phyloP scores from a whole-genome alignment of 2,888 invertebrate species.

The Drosophila atripex region DNA sequence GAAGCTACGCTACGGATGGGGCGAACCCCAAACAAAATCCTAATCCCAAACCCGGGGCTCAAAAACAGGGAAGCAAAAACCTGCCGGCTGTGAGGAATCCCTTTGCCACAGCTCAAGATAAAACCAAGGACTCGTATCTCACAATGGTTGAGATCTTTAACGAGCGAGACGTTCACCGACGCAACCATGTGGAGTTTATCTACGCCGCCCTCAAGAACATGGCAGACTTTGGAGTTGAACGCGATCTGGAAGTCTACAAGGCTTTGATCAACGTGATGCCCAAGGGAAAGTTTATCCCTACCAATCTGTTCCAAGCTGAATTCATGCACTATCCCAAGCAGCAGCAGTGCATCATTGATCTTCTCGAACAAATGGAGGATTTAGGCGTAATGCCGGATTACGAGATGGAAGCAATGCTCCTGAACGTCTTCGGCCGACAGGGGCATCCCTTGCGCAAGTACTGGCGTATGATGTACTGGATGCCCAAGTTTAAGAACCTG shows the following conservation, averaged over 20 bases:
- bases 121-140: conserved; percentile 87
- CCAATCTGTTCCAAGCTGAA: conserved; percentile 92
- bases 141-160: conserved; percentile 91
- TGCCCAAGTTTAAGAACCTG: conserved; percentile 96
- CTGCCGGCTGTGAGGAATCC: conserved; percentile 80
- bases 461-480: conserved; percentile 94
- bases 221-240: conserved; percentile 94
- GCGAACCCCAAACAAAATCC: conserved; percentile 22
- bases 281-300: conserved; percentile 93
- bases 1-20: conserved; percentile 45
- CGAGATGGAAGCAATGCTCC: conserved; percentile 92
- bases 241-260: conserved; percentile 94
- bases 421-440: conserved; percentile 92
- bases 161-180: conserved; percentile 87
- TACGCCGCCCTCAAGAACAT: conserved; percentile 94
- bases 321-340: conserved; percentile 98
- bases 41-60: conserved; percentile 5
- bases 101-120: conserved; percentile 73
- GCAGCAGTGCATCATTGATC: conserved; percentile 95
- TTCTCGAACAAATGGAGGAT: conserved; percentile 96
- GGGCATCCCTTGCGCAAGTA: conserved; percentile 90
- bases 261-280: conserved; percentile 93
- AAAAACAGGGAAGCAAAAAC: conserved; percentile 36
- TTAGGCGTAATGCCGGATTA: conserved; percentile 96
- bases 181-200: conserved; percentile 97